These are phyloP conservation scores for Shargacucullia verbasci DNA, from an alignment of 2,888 invertebrate species.

Conservation along the genomic window DNA sequence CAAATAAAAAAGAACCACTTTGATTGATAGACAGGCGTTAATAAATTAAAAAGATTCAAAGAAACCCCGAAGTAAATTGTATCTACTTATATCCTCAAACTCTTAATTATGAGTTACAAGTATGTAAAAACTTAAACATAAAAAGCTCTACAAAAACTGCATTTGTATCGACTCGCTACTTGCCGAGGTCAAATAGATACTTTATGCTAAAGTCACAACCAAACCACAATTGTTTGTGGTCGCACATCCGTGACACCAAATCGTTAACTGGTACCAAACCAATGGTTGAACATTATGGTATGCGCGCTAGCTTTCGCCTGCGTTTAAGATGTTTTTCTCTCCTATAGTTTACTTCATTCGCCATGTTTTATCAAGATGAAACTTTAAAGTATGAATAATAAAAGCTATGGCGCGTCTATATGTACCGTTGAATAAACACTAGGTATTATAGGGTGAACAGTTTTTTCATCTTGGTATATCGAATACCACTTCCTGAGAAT, in stretches of 20 bases:
- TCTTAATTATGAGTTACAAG: too few relatives aligned
- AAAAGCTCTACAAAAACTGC: slow-evolving; percentile 1
- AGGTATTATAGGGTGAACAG: too few relatives aligned
- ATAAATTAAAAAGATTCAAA: too few relatives aligned
- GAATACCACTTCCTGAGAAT: neutral
- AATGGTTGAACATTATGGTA: neutral
- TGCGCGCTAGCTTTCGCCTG: slow-evolving; percentile 7
- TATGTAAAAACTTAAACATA: too few relatives aligned
- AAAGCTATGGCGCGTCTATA: neutral
- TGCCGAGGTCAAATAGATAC: slow-evolving; percentile 35
- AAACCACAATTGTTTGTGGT: slow-evolving; percentile 48
- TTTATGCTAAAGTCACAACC: slow-evolving; percentile 34
- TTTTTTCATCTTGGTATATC: too few relatives aligned
- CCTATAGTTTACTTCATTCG: neutral
- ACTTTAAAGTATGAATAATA: neutral
- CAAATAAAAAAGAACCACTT: too few relatives aligned
- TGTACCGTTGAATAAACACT: too few relatives aligned
- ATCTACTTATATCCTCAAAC: too few relatives aligned
- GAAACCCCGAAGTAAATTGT: too few relatives aligned
- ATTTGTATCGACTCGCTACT: slow-evolving; percentile 20
- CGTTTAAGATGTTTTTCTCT: too few relatives aligned
- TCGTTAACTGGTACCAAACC: slow-evolving; percentile 19
- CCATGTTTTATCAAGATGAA: neutral
- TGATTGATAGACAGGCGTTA: too few relatives aligned
- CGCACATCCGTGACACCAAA: slow-evolving; percentile 34